Base-by-base conservation (phyloP, 2,113 vertebrate genomes). In the Rhynchomys soricoides region DNA sequence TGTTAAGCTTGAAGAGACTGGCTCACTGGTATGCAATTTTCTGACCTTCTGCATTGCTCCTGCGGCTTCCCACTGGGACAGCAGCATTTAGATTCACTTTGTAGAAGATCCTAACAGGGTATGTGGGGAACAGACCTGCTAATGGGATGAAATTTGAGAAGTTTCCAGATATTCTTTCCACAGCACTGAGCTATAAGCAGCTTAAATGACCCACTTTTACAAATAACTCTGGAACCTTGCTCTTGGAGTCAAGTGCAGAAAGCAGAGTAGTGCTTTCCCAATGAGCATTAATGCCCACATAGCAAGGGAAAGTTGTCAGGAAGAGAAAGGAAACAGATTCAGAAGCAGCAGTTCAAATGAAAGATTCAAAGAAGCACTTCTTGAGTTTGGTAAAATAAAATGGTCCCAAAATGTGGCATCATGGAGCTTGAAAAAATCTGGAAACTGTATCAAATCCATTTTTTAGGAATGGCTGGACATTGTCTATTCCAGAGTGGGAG, bases 111-210 rank as follows among this genome's bases (percentile, higher is more conserved):
- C 57, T 92, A 94, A 97, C 43, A 59, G 71, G 50, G 68, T 31
- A 64, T 15, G 0, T 19, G 43, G 82, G 79, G 79, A 26, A 79
- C 10, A 50, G 73, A 29, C 75, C 77, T 74, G 62, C 55, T 92
- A 86, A 90, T 68, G 74, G 82, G n/a, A 52, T 95, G 66, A 90
- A 90, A 95, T 70, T 8, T 79, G n/a, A 89, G 75, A 83, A 83
- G 31, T 95, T 90, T 91, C 59, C 64, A 89, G 66, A 50, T 66
- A 86, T 24, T 95, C 55, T 83, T 94, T 92, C 90, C 89, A 55
- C 34, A 94, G 40, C 16, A n/a, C 48, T 59, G 59, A 93, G 21
- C 59, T 89, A 71, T n/a, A 21, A 22, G 64, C 34, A 48, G n/a
- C 37, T 90, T 50, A 88, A 71, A 95, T 62, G 59, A 34, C 68